Conservation (phyloP, 2,113 vertebrate genomes). For the Pagrus major region DNA sequence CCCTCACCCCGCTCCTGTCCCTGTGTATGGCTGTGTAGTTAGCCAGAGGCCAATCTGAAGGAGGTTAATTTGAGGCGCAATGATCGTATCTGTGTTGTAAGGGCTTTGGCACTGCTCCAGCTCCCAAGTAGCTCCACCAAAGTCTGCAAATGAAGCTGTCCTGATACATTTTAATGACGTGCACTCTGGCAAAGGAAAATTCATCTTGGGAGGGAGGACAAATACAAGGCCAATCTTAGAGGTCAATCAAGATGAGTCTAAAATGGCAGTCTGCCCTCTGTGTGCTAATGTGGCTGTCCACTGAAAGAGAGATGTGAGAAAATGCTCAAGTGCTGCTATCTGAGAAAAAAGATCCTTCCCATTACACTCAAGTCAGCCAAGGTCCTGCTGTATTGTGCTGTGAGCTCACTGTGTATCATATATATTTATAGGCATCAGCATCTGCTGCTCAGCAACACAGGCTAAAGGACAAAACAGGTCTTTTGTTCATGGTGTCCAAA, state of each 20-base stretch:
- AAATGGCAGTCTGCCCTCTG: not conserved
- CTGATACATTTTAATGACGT: conserved; percentile 48
- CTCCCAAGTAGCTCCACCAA: not conserved
- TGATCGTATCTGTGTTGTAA: conserved; percentile 13
- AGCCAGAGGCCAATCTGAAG: conserved; percentile 16
- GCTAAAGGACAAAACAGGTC: not conserved
- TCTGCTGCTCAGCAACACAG: not conserved
- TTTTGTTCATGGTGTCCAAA: not conserved
- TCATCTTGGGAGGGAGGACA: conserved; percentile 31
- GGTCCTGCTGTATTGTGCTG: not conserved
- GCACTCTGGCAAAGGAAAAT: conserved; percentile 32
- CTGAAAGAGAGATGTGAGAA: not conserved
- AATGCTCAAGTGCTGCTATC: not conserved
- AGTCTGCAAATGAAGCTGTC: conserved; percentile 30
- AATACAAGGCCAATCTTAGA: conserved; percentile 1
- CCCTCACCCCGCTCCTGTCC: not conserved
- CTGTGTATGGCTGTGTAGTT: not conserved
- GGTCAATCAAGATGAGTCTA: conserved; percentile 37
- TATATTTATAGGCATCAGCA: not conserved
- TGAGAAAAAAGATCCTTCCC: not conserved
- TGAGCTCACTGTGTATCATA: not conserved
- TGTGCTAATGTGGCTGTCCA: conserved; percentile 4
- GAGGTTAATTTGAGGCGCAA: conserved; percentile 35
- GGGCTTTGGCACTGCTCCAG: conserved; percentile 8
- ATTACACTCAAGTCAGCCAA: not conserved